phyloP scores from a whole-genome alignment of 2,113 vertebrate species.

The Bubo bubo region DNA sequence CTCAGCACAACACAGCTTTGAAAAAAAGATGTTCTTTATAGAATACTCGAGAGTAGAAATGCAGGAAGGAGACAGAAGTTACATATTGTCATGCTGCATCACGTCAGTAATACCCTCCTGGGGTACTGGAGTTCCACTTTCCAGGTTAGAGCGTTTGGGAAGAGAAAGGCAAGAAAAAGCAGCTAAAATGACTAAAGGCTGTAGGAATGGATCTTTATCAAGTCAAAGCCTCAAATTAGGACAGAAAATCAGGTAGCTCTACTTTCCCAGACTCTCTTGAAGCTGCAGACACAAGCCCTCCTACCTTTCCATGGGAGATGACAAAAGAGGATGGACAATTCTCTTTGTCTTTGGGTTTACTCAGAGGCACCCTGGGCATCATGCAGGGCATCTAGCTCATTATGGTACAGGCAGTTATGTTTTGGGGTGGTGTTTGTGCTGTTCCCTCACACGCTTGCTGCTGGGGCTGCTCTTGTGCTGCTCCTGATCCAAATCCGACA shows the following conservation, averaged over 20 bases:
- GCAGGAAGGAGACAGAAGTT: not conserved
- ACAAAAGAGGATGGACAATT: not conserved
- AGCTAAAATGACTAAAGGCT: not conserved
- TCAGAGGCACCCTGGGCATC: fast-evolving
- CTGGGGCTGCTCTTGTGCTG: not conserved
- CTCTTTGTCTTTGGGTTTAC: not conserved
- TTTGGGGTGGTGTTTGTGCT: not conserved
- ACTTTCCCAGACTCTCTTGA: not conserved
- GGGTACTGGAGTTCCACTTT: constrained; percentile 45
- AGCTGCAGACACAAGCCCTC: not conserved
- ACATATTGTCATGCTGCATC: constrained; percentile 42
- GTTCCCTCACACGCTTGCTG: not conserved
- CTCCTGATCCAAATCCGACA: not conserved
- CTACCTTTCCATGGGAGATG: not conserved
- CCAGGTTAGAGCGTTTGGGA: not conserved
- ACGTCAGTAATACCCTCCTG: constrained; percentile 31
- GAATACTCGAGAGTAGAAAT: not conserved
- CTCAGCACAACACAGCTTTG: not conserved
- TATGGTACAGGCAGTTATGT: not conserved
- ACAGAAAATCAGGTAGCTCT: not conserved
- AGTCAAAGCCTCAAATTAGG: not conserved
- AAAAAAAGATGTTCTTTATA: not conserved
- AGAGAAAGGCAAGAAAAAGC: not conserved
- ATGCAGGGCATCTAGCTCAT: not conserved
- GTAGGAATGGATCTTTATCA: constrained; percentile 4